Conservation (phyloP, 2,113 vertebrate genomes). For the Cochlearius cochlearius region DNA sequence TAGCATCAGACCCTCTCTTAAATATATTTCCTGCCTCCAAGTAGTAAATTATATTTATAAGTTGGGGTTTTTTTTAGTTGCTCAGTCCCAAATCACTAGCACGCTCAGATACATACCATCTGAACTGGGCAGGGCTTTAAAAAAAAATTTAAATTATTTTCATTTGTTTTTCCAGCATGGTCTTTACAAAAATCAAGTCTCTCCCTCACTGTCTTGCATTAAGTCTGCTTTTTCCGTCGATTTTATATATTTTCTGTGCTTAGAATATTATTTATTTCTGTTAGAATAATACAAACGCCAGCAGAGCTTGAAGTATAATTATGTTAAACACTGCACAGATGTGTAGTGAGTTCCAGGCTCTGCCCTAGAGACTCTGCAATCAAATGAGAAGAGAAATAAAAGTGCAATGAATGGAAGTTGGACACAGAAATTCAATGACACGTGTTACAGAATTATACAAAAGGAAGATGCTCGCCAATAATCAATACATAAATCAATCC, state of each 20-base stretch:
- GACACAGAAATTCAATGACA: slow-evolving; percentile 4
- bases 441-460: not conserved
- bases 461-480: not conserved
- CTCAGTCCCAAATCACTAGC: not conserved
- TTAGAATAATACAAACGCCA: not conserved
- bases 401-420: not conserved
- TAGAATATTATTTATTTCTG: not conserved
- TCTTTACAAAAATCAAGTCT: not conserved
- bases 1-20: not conserved
- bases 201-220: not conserved
- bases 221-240: not conserved
- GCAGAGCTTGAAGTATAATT: slow-evolving; percentile 22
- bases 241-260: not conserved
- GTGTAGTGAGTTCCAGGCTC: not conserved
- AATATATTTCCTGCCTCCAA: not conserved
- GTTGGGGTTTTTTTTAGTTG: not conserved
- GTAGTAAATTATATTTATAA: not conserved
- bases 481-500: slow-evolving; percentile 5
- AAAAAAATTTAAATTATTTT: not conserved
- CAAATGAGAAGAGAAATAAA: slow-evolving; percentile 17
- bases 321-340: slow-evolving; percentile 37
- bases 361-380: slow-evolving; percentile 30
- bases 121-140: not conserved
- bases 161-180: fast-evolving
- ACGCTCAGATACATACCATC: not conserved